Base-by-base conservation (phyloP, 2,113 vertebrate species). In the Leptosomus discolor region DNA sequence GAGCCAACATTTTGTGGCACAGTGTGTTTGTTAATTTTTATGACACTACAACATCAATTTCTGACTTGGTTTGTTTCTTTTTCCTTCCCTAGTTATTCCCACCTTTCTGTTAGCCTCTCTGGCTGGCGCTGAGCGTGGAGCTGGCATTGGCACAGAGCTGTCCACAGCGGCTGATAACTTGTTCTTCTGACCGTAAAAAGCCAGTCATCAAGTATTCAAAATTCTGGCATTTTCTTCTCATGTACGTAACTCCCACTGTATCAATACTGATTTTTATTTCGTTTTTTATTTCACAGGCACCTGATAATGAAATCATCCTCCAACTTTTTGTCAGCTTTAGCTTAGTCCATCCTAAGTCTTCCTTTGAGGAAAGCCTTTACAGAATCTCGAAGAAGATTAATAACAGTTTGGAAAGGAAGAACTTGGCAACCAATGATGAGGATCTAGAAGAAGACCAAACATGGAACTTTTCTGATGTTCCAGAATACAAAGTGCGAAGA, bases 201-300 rank as follows among this genome's bases (percentile, higher is more conserved):
- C 0, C 29, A 53, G 4, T 51, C 9, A 10, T 56, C 46, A 88
- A 39, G 18, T 13, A 27, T 8, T 18, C 2, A 84, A 69, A 88
- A 80, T 19, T 51, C 8, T 15, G 11, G 2, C 0, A 0, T 69
- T 77, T 73, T 85, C 23, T 71, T 82, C 53, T 22, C 6, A 51
- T 21, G 8, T 8, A 51, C 18, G 11, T 80, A 69, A 46, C 26
- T 69, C 53, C 4, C 4, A 58, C 4, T 1, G 0, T 43, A 69
- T 48, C 26, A 41, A 64, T 34, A 71, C 3, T 17, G 16, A 56
- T 60, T 94, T 90, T 60, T 34, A 50, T 45, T 23, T 24, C 16
- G 30, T 56, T 22, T 51, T 94, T 73, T 83, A 32, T 69, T 91
- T 79, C 11, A 8, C 48, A 63, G 50, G 8, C 6, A 88, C 9